Percentiles rank a stretch among this genome's conserved stretches.
Evolutionary conservation across 2,888 invertebrate species (phyloP).

Genomic region (Andrena marginata): DNA sequence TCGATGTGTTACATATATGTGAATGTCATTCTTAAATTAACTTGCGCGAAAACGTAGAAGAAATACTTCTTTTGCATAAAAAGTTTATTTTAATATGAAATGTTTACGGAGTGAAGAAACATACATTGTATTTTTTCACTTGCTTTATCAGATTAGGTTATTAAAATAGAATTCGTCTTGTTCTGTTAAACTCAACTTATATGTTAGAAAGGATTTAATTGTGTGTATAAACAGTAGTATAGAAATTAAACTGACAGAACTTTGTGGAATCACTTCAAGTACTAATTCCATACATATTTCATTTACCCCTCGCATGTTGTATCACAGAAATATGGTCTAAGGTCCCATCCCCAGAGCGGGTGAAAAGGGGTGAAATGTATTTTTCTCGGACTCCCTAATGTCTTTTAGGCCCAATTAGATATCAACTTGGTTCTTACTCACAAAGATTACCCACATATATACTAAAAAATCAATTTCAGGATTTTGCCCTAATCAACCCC

Average conservation of each 20-base stretch:
- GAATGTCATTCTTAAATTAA: neutral
- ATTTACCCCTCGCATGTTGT: too few species aligned
- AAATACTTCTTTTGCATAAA: slow-evolving; percentile 13
- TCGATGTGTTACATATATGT: neutral
- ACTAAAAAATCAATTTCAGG: too few species aligned
- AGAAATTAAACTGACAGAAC: slow-evolving; percentile 4
- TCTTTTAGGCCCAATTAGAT: too few species aligned
- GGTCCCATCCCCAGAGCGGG: too few species aligned
- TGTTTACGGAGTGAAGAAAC: slow-evolving; percentile 7
- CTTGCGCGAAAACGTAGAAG: neutral
- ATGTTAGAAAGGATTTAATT: neutral
- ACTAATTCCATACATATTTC: too few species aligned
- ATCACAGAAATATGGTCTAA: too few species aligned
- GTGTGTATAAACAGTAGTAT: neutral
- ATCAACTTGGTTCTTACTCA: too few species aligned
- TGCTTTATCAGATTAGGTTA: neutral
- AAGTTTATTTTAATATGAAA: slow-evolving; percentile 36
- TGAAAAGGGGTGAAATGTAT: too few species aligned
- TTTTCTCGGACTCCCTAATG: too few species aligned
- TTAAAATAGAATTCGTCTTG: neutral
- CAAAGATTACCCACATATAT: too few species aligned
- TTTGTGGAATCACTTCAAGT: neutral
- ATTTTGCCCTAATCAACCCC: too few species aligned
- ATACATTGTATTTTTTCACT: slow-evolving; percentile 27
- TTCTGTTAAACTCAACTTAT: slow-evolving; percentile 8